Evolutionary conservation across 2,888 invertebrate genomes (phyloP), one percentile per base, ranked within the genome.

Genomic region (Itoplectis maculator): DNA sequence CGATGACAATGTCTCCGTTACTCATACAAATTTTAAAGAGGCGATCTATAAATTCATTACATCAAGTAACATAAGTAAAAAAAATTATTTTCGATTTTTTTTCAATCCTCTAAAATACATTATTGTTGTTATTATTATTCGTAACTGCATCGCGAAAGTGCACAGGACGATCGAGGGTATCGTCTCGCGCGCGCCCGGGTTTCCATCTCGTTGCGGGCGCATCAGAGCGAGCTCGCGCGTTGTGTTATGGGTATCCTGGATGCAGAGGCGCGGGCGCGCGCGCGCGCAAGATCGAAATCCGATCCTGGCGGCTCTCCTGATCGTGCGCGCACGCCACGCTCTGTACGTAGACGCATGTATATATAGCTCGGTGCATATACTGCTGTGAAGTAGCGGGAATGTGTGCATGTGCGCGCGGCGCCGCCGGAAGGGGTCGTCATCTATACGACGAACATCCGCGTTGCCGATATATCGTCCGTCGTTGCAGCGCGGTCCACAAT

Each of bases 391-490:
- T 47, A 72, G 77, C 51, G 73, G 74, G 82, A 79, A 73, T 61
- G 73, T 59, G 74, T 68, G 66, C n/a, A 73, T 73, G 51, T 15
- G 18, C 47, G 37, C 49, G 9, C 49, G 66, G 76, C 61, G 54
- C 56, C 68, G 73, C 78, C 81, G 75, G 78, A 78, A 78, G 81
- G 74, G 78, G 78, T 81, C 81, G 73, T 78, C 78, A 81, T 81
- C 73, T 68, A 45, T 23, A n/a, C 45, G 54, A n/a, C 56, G 40
- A 23, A 79, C 59, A 79, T 79, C 79, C 73, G 66, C 79, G 68
- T 79, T 79, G 49, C 61, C 73, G n/a, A n/a, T n/a, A 79, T 74
- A 65, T 42, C 49, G 35, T 69, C 51, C 68, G 51, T 29, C 51
- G 49, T 75, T 47, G 49, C 49, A 47, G 11, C 23, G 20, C 59